Percentiles rank a stretch among this genome's conserved stretches.
phyloP scores from a whole-genome alignment of 2,797 vertebrate genomes.

The Botia almorhae region DNA sequence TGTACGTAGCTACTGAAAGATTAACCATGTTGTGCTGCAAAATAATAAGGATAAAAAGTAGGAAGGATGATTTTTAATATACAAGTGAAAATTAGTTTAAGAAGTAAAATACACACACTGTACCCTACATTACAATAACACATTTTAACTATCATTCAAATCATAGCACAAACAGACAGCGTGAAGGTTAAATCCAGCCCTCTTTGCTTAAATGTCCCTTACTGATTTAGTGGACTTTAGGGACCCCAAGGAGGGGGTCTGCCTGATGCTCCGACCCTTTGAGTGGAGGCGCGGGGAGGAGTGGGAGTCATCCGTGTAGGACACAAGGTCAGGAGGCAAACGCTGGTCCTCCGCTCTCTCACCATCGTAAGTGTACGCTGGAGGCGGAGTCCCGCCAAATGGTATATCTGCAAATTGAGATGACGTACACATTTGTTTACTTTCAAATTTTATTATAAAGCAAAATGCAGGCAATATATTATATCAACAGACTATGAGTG shows the following conservation, averaged over 20 bases:
- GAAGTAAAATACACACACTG: too few species aligned
- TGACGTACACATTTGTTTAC: not conserved
- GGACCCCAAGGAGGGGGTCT: slow-evolving; percentile 82
- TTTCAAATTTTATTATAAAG: slow-evolving; percentile 8
- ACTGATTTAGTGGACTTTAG: slow-evolving; percentile 88
- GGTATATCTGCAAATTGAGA: slow-evolving; percentile 79
- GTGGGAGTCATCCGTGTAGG: slow-evolving; percentile 84
- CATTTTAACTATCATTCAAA: not conserved
- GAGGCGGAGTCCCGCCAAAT: slow-evolving; percentile 80
- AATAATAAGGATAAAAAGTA: too few species aligned
- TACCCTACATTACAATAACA: too few species aligned
- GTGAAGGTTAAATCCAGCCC: not conserved
- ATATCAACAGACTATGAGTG: slow-evolving; percentile 1
- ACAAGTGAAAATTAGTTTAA: too few species aligned
- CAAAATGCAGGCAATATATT: not conserved
- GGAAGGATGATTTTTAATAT: too few species aligned
- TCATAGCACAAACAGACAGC: not conserved
- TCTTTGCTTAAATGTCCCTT: slow-evolving; percentile 61
- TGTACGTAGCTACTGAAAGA: too few species aligned
- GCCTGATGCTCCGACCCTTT: slow-evolving; percentile 84
- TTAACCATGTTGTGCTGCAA: too few species aligned
- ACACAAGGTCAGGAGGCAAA: slow-evolving; percentile 81
- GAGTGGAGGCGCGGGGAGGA: slow-evolving; percentile 85
- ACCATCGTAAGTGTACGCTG: slow-evolving; percentile 79
- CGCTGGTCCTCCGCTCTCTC: slow-evolving; percentile 85